Conservation (phyloP, 1,140 invertebrate species). For the Apis laboriosa region DNA sequence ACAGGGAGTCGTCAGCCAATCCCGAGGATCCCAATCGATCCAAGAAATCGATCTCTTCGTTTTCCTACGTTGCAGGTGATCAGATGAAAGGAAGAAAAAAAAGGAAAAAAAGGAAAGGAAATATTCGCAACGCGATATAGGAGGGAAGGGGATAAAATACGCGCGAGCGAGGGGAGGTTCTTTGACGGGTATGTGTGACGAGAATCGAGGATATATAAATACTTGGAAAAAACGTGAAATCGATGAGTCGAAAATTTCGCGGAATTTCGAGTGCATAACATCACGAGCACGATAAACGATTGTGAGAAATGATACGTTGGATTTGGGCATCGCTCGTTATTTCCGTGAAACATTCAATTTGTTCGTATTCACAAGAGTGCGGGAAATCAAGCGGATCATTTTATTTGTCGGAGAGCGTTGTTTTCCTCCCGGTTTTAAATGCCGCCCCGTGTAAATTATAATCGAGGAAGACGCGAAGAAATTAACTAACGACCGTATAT, state of each 20-base stretch:
- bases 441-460: neutral
- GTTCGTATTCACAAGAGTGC: neutral
- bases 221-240: neutral
- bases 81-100: neutral
- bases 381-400: neutral
- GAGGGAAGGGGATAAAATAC: too few relatives aligned
- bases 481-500: neutral
- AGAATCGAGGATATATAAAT: neutral
- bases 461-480: neutral
- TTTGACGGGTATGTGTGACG: too few relatives aligned
- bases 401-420: neutral
- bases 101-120: neutral
- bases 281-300: neutral
- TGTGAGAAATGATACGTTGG: neutral
- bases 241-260: neutral
- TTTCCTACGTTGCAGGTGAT: neutral
- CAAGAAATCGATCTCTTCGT: slow-evolving; percentile 24
- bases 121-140: too few relatives aligned
- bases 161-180: too few relatives aligned
- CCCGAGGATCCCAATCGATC: neutral
- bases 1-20: neutral
- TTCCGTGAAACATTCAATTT: neutral
- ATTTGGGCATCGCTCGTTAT: neutral
- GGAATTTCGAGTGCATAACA: neutral
- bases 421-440: neutral